These are phyloP conservation scores for Pristionchus fissidentatus DNA, from an alignment of 2,888 invertebrate genomes.

Conservation along the genomic window DNA sequence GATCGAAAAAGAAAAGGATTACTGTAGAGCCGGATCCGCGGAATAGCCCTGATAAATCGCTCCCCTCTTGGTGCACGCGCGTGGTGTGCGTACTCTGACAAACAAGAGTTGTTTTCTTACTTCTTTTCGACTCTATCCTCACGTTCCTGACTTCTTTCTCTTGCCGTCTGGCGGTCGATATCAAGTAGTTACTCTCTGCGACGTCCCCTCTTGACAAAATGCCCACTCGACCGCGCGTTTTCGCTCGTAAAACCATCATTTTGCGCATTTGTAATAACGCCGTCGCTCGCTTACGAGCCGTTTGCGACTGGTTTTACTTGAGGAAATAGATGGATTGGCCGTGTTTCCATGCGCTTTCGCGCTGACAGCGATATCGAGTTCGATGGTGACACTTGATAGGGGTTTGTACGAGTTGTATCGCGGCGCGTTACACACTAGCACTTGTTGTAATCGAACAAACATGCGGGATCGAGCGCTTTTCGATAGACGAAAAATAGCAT, in stretches of 20 bases:
- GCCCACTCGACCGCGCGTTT: background rate
- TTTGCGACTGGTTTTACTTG: background rate
- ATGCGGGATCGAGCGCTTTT: slow-evolving; percentile 20
- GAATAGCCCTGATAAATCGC: background rate
- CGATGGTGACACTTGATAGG: slow-evolving; percentile 24
- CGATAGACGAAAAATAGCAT: background rate
- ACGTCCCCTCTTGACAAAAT: background rate
- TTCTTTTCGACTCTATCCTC: background rate
- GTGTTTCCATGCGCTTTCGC: background rate
- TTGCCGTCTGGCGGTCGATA: slow-evolving; percentile 15
- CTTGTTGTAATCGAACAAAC: slow-evolving; percentile 37
- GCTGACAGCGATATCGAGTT: background rate
- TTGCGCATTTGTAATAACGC: background rate
- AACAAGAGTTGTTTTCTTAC: slow-evolving; percentile 21
- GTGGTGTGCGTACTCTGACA: slow-evolving; percentile 28
- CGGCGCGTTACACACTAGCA: background rate
- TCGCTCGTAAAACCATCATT: slow-evolving; percentile 22
- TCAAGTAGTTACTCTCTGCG: background rate
- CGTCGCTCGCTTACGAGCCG: background rate
- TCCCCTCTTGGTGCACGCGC: slow-evolving; percentile 12
- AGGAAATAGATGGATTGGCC: background rate
- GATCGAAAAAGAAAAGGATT: background rate
- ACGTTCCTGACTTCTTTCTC: background rate
- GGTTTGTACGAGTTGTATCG: slow-evolving; percentile 38
- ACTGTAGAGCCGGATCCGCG: slow-evolving; percentile 3